Percentiles rank a stretch among this genome's conserved stretches.
Evolutionary conservation across 2,113 vertebrate species (phyloP).

Genomic region (Tricholaema leucomelas): DNA sequence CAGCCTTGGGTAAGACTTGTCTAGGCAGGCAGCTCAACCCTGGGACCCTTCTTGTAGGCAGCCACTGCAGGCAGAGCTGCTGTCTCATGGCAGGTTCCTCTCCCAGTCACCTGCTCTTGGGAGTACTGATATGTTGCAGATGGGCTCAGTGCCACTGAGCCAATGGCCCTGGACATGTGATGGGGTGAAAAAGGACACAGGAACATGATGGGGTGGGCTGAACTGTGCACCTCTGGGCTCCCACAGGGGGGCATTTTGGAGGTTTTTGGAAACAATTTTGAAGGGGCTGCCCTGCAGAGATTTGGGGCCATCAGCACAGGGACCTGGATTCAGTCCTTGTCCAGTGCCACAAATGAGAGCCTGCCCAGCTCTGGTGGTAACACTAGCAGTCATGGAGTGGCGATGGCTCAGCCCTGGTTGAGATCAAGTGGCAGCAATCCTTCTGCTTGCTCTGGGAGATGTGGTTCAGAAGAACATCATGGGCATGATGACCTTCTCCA

Average conservation of each 20-base stretch:
- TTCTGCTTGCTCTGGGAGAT: background rate
- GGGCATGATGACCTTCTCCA: background rate
- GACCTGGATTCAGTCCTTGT: background rate
- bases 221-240: background rate
- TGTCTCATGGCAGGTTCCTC: background rate
- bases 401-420: background rate
- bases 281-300: background rate
- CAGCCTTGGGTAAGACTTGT: background rate
- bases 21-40: background rate
- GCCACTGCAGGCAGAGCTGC: background rate
- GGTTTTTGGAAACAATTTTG: background rate
- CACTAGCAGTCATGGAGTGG: background rate
- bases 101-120: background rate
- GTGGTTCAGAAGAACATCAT: no score
- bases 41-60: background rate
- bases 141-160: background rate
- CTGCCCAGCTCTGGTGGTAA: rapidly evolving
- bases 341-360: background rate
- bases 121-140: background rate
- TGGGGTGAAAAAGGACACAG: background rate
- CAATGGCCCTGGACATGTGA: background rate
- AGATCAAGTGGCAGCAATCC: background rate
- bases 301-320: rapidly evolving
- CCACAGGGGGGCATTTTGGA: background rate
- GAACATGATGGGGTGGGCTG: background rate